Percentiles rank a stretch among this genome's conserved stretches.
Evolutionary conservation across 2,888 invertebrate species (phyloP).

Genomic region (Rambutsinella grinnellia): DNA sequence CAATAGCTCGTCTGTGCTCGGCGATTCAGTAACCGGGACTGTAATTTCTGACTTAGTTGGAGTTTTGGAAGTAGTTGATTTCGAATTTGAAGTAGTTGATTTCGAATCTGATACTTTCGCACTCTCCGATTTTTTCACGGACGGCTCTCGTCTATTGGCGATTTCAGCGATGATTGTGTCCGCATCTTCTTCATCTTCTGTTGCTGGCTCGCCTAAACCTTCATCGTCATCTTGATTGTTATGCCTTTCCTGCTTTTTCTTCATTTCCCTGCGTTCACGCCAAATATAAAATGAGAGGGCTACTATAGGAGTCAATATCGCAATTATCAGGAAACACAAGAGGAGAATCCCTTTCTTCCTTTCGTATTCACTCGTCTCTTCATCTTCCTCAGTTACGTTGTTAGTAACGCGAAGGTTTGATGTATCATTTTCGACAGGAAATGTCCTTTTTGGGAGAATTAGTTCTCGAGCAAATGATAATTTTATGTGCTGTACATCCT

Average conservation of each 20-base stretch:
- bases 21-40: too few relatives aligned
- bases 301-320: not conserved
- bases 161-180: constrained; percentile 27
- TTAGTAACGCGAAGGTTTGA: not conserved
- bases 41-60: not conserved
- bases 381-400: not conserved
- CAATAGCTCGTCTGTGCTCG: constrained; percentile 35
- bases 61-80: not conserved
- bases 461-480: not conserved
- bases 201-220: not conserved
- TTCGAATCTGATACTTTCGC: not conserved
- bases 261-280: not conserved
- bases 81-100: not conserved
- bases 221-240: not conserved
- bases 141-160: constrained; percentile 25
- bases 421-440: not conserved
- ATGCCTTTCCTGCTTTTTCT: not conserved
- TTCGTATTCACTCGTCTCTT: constrained; percentile 4
- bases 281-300: not conserved
- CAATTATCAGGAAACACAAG: not conserved
- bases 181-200: constrained; percentile 10
- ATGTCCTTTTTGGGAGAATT: not conserved
- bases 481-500: not conserved
- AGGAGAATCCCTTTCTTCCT: constrained; percentile 1
- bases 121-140: not conserved